Base-by-base conservation (phyloP, 2,797 vertebrate species). In the Luscinia megarhynchos region DNA sequence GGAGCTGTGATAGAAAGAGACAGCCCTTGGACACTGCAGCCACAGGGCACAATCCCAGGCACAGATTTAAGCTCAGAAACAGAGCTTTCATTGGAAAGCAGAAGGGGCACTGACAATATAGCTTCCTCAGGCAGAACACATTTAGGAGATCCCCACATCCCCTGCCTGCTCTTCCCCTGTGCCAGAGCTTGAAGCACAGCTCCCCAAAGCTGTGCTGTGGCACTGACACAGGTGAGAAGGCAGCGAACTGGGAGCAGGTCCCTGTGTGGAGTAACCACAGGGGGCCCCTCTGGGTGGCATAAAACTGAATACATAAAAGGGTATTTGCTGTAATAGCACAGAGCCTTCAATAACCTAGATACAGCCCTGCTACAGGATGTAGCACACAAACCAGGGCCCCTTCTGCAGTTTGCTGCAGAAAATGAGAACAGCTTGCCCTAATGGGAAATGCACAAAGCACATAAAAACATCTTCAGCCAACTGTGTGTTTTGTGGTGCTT, bases 401-500 rank as follows among this genome's bases (percentile, higher is more conserved):
- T 46, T 22, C 45, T 32, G 21, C 45, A 11, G 34, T 50, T 58
- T 80, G 40, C 62, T 54, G 14, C 64, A 93, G 66, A 62, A 64
- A 84, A 59, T 5, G 14, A 63, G 51, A 80, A 19, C 34, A 46
- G 34, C 14, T 40, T 16, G 1, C 19, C 43, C 43, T 21, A 27
- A 12, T 1, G 4, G 22, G 32, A 55, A 64, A 86, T 1, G 1
- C 36, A 45, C 0, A 3, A 32, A 54, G 45, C 15, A 36, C 0
- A 0, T 43, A 59, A n/a, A 55, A 29, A 1, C 7, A 32, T 50
- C 36, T 53, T 75, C 22, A 67, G 50, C 53, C 46, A 82, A 77
- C 50, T 22, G 26, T 57, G 74, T 36, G 9, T 18, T 73, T 54
- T 80, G 40, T 30, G 82, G 20, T 82, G 50, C 26, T 46, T 91